A percentile compares a stretch with the other conserved stretches of the same genome.
phyloP scores from a whole-genome alignment of 2,888 invertebrate genomes.

The Ommatoiulus sabulosus region DNA sequence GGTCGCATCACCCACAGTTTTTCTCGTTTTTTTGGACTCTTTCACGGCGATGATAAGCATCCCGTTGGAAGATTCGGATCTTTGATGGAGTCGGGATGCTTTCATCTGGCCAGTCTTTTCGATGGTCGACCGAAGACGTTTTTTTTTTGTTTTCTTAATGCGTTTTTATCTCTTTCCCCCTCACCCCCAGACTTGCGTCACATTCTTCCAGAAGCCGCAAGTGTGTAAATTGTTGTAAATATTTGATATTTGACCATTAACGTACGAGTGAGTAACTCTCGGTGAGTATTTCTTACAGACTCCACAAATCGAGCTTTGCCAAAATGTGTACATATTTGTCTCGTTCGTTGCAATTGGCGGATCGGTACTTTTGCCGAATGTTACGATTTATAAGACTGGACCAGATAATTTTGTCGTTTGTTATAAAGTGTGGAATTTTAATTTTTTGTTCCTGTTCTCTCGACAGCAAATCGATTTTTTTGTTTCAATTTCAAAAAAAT shows the following conservation, averaged over 20 bases:
- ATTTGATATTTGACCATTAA: background rate
- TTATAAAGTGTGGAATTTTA: background rate
- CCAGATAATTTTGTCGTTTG: background rate
- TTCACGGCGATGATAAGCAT: too few species aligned
- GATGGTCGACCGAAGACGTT: background rate
- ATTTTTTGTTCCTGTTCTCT: constrained; percentile 12
- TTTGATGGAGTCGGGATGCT: too few species aligned
- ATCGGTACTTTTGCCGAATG: background rate
- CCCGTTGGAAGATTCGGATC: too few species aligned
- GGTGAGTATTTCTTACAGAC: constrained; percentile 23
- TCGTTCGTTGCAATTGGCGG: background rate
- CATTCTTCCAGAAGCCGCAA: background rate
- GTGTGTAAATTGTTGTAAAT: background rate
- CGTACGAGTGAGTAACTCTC: background rate
- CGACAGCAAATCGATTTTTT: background rate
- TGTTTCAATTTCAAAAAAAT: background rate
- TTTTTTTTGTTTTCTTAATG: background rate
- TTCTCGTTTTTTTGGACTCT: too few species aligned
- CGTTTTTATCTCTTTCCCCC: background rate
- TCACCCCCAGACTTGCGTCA: background rate
- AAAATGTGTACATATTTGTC: background rate
- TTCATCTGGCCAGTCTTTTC: too few species aligned
- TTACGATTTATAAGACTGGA: background rate
- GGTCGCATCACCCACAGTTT: too few species aligned
- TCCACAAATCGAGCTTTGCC: background rate